Conservation (phyloP, 2,113 vertebrate genomes). For the Tichodroma muraria region DNA sequence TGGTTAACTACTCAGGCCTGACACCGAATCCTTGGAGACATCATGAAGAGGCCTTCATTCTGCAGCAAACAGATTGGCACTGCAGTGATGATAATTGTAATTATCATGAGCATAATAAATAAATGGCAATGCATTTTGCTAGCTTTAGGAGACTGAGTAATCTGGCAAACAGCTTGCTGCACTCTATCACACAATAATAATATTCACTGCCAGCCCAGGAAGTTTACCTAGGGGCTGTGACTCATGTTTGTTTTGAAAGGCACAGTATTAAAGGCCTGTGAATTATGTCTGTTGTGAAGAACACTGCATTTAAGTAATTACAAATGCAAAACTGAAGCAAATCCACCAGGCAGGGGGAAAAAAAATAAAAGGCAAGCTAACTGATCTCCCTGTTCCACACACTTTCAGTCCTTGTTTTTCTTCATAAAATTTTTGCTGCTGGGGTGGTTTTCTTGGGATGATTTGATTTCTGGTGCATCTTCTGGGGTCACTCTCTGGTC, state of each 20-base stretch:
- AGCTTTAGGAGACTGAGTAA: constrained; percentile 46
- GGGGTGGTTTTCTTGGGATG: not conserved
- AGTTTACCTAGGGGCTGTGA: constrained; percentile 62
- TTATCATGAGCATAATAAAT: constrained; percentile 53
- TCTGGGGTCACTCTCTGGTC: not conserved
- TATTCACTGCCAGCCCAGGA: constrained; percentile 47
- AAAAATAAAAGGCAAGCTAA: not conserved
- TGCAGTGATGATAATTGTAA: constrained; percentile 55
- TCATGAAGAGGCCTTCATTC: constrained; percentile 45
- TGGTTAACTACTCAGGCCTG: constrained; percentile 33
- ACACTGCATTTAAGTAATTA: constrained; percentile 57
- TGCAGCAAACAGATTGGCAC: constrained; percentile 44
- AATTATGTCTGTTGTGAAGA: constrained; percentile 52
- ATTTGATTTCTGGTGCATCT: not conserved
- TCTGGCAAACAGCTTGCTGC: constrained; percentile 54
- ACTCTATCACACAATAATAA: constrained; percentile 43
- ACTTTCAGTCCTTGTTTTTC: not conserved
- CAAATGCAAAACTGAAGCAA: constrained; percentile 49
- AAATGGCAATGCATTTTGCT: constrained; percentile 39
- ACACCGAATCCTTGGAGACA: constrained; percentile 25
- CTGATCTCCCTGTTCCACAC: not conserved
- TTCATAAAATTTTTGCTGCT: not conserved
- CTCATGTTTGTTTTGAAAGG: constrained; percentile 63
- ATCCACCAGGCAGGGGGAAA: not conserved
- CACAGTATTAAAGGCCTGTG: constrained; percentile 38